Percentiles rank a stretch among this genome's conserved stretches.
phyloP scores from a whole-genome alignment of 1,140 invertebrate genomes.

The Magallana ariakensis region DNA sequence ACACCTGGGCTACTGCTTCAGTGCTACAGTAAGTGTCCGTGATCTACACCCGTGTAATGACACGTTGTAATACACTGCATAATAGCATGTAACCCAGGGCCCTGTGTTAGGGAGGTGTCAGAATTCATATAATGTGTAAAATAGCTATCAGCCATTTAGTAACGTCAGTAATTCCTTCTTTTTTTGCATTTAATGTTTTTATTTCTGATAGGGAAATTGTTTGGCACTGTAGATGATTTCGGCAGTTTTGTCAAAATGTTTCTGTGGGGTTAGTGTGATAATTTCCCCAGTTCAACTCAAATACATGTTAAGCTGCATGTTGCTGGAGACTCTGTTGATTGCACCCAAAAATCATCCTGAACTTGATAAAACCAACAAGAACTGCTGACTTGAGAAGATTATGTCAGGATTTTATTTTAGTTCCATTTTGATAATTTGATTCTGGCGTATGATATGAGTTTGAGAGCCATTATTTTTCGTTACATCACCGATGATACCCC shows the following conservation, averaged over 20 bases:
- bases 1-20: not conserved
- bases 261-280: too few relatives aligned
- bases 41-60: too few relatives aligned
- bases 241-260: too few relatives aligned
- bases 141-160: not conserved
- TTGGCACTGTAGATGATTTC: too few relatives aligned
- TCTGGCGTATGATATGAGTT: not conserved
- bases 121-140: not conserved
- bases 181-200: not conserved
- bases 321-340: not conserved
- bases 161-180: not conserved
- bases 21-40: too few relatives aligned
- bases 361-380: not conserved
- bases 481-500: constrained; percentile 3
- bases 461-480: constrained; percentile 4
- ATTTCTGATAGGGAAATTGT: too few relatives aligned
- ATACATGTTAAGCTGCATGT: too few relatives aligned
- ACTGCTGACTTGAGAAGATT: constrained; percentile 14
- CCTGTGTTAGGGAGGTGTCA: not conserved
- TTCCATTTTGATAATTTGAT: constrained; percentile 12
- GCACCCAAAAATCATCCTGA: not conserved
- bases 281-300: too few relatives aligned
- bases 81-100: too few relatives aligned
- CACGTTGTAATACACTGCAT: too few relatives aligned
- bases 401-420: constrained; percentile 6